These are phyloP conservation scores for Dynastes hyllus DNA, from an alignment of 2,888 invertebrate genomes.

Conservation along the genomic window DNA sequence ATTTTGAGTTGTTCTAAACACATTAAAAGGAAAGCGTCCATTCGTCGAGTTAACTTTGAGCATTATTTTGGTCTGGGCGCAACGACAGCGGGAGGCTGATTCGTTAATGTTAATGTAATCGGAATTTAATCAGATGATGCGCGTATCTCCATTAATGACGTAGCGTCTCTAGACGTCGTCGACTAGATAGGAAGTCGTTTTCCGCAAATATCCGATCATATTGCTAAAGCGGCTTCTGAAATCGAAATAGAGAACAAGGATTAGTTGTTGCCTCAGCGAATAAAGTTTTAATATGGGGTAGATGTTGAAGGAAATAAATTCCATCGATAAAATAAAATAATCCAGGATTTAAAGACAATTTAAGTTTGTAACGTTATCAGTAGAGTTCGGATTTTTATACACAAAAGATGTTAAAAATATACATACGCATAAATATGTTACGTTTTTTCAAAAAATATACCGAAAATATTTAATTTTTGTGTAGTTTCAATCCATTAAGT, in stretches of 20 bases:
- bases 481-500: no score
- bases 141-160: constrained; percentile 2
- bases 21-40: constrained; percentile 22
- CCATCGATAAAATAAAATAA: no score
- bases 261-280: neutral
- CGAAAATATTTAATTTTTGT: no score
- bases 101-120: constrained; percentile 22
- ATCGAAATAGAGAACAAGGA: neutral
- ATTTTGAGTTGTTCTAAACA: constrained; percentile 33
- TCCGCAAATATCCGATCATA: constrained; percentile 26
- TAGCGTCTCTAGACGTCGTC: neutral
- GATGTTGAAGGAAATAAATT: no score
- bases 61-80: constrained; percentile 29
- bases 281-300: no score
- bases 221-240: constrained; percentile 3
- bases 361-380: no score
- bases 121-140: constrained; percentile 13
- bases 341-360: no score
- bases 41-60: constrained; percentile 27
- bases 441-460: no score
- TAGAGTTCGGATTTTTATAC: no score
- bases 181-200: neutral
- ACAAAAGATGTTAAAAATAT: no score
- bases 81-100: neutral
- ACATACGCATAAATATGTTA: no score